These are phyloP conservation scores for Styela clava DNA, from an alignment of 23 tunicate genomes.

Conservation along the genomic window DNA sequence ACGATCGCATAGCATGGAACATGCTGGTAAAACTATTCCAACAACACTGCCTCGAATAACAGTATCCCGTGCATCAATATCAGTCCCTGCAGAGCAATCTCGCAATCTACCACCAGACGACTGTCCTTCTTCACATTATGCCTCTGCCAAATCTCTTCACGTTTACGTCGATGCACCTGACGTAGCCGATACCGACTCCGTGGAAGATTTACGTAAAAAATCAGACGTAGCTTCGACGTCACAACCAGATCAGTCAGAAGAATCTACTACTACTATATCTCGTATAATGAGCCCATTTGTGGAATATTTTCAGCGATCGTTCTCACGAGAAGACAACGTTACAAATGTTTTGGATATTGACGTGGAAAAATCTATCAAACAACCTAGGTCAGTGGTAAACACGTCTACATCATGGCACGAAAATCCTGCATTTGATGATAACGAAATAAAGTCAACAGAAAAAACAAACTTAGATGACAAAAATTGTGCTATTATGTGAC, in stretches of 20 bases:
- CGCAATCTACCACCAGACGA: not conserved
- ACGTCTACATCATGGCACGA: not conserved
- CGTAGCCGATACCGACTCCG: not conserved
- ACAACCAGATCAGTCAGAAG: not conserved
- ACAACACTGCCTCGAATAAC: not conserved
- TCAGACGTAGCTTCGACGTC: not conserved
- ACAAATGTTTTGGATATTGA: not conserved
- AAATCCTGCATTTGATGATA: not conserved
- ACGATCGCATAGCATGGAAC: not conserved
- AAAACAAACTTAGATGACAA: too few species aligned
- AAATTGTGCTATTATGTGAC: too few species aligned
- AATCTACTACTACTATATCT: not conserved
- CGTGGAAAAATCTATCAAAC: not conserved
- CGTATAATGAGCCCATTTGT: not conserved
- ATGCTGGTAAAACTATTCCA: not conserved
- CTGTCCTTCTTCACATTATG: not conserved
- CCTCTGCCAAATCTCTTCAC: not conserved
- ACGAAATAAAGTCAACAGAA: not conserved
- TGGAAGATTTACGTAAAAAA: not conserved
- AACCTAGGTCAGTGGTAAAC: not conserved
- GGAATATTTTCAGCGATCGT: not conserved
- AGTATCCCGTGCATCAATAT: not conserved
- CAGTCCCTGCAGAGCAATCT: not conserved
- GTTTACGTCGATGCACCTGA: not conserved
- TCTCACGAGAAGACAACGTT: not conserved